phyloP scores from a whole-genome alignment of 2,888 invertebrate genomes.

The Agonopterix arenella region DNA sequence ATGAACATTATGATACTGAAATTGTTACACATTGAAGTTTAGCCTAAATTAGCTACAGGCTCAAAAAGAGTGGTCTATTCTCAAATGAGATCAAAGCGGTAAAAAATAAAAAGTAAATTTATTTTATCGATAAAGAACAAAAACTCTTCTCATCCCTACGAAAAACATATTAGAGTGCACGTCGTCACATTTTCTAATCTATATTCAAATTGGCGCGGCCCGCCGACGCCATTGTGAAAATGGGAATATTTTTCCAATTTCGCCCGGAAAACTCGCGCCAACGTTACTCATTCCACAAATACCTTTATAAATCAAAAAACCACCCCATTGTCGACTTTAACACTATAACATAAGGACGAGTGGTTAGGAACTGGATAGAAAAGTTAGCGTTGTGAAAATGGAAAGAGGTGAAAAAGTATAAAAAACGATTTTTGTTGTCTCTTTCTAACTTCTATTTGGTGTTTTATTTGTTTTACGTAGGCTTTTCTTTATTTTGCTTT shows the following conservation, averaged over 20 bases:
- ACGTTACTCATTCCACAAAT: conserved; percentile 16
- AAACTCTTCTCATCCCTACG: conserved; percentile 27
- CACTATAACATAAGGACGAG: background rate
- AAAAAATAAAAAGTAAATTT: too few relatives aligned
- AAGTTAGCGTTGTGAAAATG: conserved; percentile 21
- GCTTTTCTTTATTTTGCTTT: too few relatives aligned
- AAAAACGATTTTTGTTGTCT: conserved; percentile 34
- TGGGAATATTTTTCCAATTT: conserved; percentile 72
- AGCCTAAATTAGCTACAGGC: too few relatives aligned
- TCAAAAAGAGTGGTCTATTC: too few relatives aligned
- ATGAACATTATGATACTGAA: too few relatives aligned
- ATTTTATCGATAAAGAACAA: too few relatives aligned
- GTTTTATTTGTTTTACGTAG: background rate
- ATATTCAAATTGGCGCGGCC: conserved; percentile 70
- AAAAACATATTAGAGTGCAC: conserved; percentile 64
- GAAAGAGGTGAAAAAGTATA: conserved; percentile 40
- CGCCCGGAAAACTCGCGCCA: conserved; percentile 56
- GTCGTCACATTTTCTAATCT: conserved; percentile 73
- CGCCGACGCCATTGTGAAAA: conserved; percentile 61
- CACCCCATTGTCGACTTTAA: background rate
- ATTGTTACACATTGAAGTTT: too few relatives aligned
- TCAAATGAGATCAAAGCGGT: too few relatives aligned
- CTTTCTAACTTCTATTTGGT: conserved; percentile 30
- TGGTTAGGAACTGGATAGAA: conserved; percentile 1
- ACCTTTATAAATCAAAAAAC: background rate